These are phyloP conservation scores for Matsumyia berberina DNA, from an alignment of 2,888 invertebrate genomes.

Conservation along the genomic window DNA sequence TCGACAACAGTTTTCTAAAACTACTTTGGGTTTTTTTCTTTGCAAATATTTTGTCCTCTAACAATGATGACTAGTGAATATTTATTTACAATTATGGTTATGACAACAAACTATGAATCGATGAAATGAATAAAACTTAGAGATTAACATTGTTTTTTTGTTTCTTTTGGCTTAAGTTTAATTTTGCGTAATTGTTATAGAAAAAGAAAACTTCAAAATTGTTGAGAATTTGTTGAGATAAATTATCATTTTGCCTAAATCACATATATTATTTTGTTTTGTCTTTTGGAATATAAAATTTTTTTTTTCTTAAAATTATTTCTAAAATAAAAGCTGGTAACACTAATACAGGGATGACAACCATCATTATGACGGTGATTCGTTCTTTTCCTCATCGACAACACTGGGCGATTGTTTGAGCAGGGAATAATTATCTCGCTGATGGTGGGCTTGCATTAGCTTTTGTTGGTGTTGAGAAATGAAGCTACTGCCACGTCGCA, in stretches of 20 bases:
- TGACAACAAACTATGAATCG: slow-evolving; percentile 29
- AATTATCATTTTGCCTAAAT: slow-evolving; percentile 71
- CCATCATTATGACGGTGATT: slow-evolving; percentile 61
- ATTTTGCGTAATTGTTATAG: neutral
- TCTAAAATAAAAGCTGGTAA: neutral
- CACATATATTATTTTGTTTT: slow-evolving; percentile 55
- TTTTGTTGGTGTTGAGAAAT: slow-evolving; percentile 83
- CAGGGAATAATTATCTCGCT: slow-evolving; percentile 83
- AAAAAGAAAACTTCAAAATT: neutral
- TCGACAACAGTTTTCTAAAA: slow-evolving; percentile 56
- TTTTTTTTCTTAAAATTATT: neutral
- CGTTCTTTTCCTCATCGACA: slow-evolving; percentile 64
- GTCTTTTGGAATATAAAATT: slow-evolving; percentile 20
- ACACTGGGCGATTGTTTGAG: slow-evolving; percentile 79
- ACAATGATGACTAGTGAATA: slow-evolving; percentile 73
- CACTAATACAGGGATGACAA: neutral
- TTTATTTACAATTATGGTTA: slow-evolving; percentile 60
- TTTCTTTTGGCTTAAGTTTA: slow-evolving; percentile 58
- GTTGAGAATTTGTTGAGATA: slow-evolving; percentile 63
- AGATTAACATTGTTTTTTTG: neutral
- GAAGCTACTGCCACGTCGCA: slow-evolving; percentile 87
- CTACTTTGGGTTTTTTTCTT: no score
- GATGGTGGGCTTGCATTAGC: slow-evolving; percentile 78
- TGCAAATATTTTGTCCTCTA: slow-evolving; percentile 50
- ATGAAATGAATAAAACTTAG: slow-evolving; percentile 33